A percentile compares a stretch with the other conserved stretches of the same genome.
Evolutionary conservation across 1,140 invertebrate genomes (phyloP).

Genomic region (Pectinophora gossypiella): DNA sequence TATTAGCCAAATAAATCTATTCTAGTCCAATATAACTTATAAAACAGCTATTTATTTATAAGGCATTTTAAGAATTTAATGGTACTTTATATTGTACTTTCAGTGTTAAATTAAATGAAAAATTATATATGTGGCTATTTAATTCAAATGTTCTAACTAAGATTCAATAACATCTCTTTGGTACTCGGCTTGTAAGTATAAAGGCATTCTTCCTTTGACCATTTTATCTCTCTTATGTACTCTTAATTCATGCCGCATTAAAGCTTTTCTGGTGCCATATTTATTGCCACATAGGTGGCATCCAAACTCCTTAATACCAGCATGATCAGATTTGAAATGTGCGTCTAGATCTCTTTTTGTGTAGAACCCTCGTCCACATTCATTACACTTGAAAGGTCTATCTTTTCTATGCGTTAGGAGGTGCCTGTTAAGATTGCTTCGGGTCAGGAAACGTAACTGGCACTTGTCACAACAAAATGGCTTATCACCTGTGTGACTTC

Average conservation of each 20-base stretch:
- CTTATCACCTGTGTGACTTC: conserved; percentile 61
- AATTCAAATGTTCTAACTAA: too few species aligned
- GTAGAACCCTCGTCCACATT: conserved; percentile 36
- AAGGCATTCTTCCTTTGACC: conserved; percentile 32
- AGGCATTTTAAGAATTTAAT: too few species aligned
- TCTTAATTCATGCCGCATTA: conserved; percentile 59
- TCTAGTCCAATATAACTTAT: too few species aligned
- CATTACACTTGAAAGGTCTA: conserved; percentile 28
- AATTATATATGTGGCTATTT: too few species aligned
- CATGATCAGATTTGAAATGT: conserved; percentile 55
- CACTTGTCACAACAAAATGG: conserved; percentile 66
- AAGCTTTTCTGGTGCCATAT: conserved; percentile 53
- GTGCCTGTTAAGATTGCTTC: conserved; percentile 66
- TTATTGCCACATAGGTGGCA: conserved; percentile 63
- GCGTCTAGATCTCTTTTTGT: conserved; percentile 29
- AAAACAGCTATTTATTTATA: too few species aligned
- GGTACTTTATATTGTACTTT: too few species aligned
- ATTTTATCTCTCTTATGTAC: conserved; percentile 56
- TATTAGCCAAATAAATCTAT: too few species aligned
- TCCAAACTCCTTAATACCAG: conserved; percentile 52
- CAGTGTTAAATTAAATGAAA: too few species aligned
- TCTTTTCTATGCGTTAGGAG: conserved; percentile 37
- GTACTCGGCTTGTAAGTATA: conserved; percentile 36
- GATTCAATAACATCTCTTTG: too few species aligned
- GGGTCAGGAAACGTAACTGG: conserved; percentile 53